phyloP scores from a whole-genome alignment of 2,113 vertebrate species.

The Nansenia antarctica region DNA sequence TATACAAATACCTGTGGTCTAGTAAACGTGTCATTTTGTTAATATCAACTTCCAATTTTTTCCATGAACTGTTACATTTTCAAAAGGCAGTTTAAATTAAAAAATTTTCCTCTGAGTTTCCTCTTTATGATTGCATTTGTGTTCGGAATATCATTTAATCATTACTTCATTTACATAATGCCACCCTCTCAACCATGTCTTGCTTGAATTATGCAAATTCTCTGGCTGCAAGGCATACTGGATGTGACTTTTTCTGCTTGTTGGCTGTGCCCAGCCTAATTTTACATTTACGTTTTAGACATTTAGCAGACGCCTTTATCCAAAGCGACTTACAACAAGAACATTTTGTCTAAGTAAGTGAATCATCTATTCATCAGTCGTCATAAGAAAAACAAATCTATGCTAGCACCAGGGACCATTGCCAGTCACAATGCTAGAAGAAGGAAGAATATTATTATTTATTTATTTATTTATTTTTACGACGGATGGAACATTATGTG shows the following conservation, averaged over 20 bases:
- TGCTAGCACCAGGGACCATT: too few relatives aligned
- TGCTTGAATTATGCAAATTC: slow-evolving; percentile 49
- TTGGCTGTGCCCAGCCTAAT: slow-evolving; percentile 1
- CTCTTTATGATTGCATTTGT: slow-evolving; percentile 41
- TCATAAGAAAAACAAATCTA: too few relatives aligned
- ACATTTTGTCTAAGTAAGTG: too few relatives aligned
- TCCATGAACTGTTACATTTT: slow-evolving; percentile 17
- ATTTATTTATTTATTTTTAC: too few relatives aligned
- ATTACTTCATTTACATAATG: slow-evolving; percentile 55
- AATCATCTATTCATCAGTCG: too few relatives aligned
- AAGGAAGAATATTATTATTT: too few relatives aligned
- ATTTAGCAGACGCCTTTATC: too few relatives aligned
- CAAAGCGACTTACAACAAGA: too few relatives aligned
- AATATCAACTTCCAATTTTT: neutral
- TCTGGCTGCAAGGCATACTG: slow-evolving; percentile 18
- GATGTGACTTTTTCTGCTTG: slow-evolving; percentile 19
- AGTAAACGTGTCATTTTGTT: neutral
- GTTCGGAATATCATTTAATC: slow-evolving; percentile 48
- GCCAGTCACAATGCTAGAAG: too few relatives aligned
- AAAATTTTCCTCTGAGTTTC: slow-evolving; percentile 28
- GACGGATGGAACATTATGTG: neutral
- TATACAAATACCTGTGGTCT: slow-evolving; percentile 16
- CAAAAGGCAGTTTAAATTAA: slow-evolving; percentile 26
- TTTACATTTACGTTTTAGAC: too few relatives aligned
- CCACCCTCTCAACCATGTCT: slow-evolving; percentile 37